Evolutionary conservation across 2,797 vertebrate species (phyloP), one percentile per base, ranked within the genome.

Genomic region (Helicolenus hilgendorfi): DNA sequence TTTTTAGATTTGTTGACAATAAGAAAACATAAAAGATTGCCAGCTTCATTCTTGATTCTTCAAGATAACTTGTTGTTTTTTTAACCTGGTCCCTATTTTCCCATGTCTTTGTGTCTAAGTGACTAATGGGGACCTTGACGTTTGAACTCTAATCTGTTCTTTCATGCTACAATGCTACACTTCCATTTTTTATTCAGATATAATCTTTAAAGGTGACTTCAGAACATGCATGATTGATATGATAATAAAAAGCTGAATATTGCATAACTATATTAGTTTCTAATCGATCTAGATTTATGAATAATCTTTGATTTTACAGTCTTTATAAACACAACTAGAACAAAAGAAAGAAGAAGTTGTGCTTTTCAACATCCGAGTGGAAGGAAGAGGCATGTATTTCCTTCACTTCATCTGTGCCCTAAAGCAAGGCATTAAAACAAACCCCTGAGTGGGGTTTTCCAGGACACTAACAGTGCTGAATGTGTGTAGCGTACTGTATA

Each of bases 381-480:
- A n/a, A 15, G 53, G 6, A 33, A 14, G 13, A 69, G 9, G 31
- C 5, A 33, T 76, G 11, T 20, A 20, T 55, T 72, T 65, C 49
- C 27, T 22, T 41, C 49, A 27, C 14, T 60, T 22, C 36, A 33
- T 36, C 36, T 22, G 35, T 67, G 36, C 62, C 59, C 35, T 10
- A n/a, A 56, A 68, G 82, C 56, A 74, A 68, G 63, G 55, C 76
- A 75, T 56, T 35, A 60, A 79, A 74, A 24, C 63, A 79, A 74
- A 29, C 63, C 24, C 76, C 58, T 69, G 18, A 31, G 56, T 56
- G 55, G 58, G 27, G 75, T 65, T 77, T 49, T 79, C 59, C 41
- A 45, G 63, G 31, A 77, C 67, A 60, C 49, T 38, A 72, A 36
- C 65, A 36, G 36, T 31, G 49, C 60, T 60, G 67, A 72, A 49